Percentiles rank a stretch among this genome's conserved stretches.
phyloP scores from a whole-genome alignment of 2,797 vertebrate genomes.

The Acestrorhynchus altus region DNA sequence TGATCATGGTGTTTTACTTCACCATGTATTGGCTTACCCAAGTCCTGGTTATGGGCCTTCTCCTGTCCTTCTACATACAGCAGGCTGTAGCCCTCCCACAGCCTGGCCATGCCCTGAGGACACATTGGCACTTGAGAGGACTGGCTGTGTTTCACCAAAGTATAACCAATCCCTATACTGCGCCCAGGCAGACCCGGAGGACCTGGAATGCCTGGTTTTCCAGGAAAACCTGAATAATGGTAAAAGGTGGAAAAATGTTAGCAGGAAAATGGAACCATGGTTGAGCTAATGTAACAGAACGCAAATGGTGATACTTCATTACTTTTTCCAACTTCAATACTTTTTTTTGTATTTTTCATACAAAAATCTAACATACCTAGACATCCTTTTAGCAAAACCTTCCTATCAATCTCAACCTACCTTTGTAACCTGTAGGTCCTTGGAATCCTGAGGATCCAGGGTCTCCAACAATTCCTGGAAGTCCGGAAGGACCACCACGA shows the following conservation, averaged over 20 bases:
- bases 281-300: no score
- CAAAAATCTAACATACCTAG: no score
- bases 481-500: conserved; percentile 73
- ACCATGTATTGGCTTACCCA: conserved; percentile 75
- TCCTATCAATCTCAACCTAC: conserved; percentile 60
- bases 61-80: conserved; percentile 94
- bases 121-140: conserved; percentile 88
- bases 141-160: conserved; percentile 95
- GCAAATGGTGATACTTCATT: no score
- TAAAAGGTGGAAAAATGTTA: not conserved
- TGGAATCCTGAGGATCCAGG: conserved; percentile 73
- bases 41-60: conserved; percentile 95
- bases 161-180: conserved; percentile 85
- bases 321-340: no score
- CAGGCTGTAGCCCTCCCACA: conserved; percentile 95
- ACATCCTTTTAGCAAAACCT: not conserved
- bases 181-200: conserved; percentile 79
- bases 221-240: conserved; percentile 77
- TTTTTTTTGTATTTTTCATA: no score
- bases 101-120: conserved; percentile 87
- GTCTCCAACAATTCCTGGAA: conserved; percentile 75
- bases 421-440: conserved; percentile 78
- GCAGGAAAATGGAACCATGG: not conserved
- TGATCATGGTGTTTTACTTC: not conserved
- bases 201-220: conserved; percentile 78